These are phyloP conservation scores for Empis livida DNA, from an alignment of 2,888 invertebrate species.

Conservation along the genomic window DNA sequence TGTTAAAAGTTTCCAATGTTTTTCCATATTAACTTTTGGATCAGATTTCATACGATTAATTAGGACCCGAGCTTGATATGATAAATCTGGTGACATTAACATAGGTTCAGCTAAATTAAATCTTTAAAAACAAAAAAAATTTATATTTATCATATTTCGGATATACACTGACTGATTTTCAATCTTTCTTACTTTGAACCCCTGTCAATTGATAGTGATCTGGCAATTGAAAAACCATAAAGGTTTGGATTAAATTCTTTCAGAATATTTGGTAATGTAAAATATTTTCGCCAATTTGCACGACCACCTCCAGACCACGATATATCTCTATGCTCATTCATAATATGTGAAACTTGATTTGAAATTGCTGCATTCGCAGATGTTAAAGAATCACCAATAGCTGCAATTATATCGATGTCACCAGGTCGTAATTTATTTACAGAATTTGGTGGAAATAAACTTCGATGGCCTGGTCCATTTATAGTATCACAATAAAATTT, in stretches of 20 bases:
- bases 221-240: constrained; percentile 38
- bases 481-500: constrained; percentile 32
- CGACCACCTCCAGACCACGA: constrained; percentile 40
- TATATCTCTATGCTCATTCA: constrained; percentile 38
- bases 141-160: neutral
- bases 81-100: constrained; percentile 24
- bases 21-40: constrained; percentile 37
- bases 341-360: constrained; percentile 32
- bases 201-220: constrained; percentile 19
- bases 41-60: constrained; percentile 23
- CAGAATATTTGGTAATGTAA: constrained; percentile 46
- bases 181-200: constrained; percentile 14
- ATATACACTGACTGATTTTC: neutral
- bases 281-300: constrained; percentile 38
- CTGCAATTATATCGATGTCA: constrained; percentile 46
- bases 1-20: constrained; percentile 48
- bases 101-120: constrained; percentile 30
- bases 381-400: constrained; percentile 47
- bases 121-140: neutral
- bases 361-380: constrained; percentile 43
- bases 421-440: constrained; percentile 42
- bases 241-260: constrained; percentile 50
- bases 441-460: constrained; percentile 33
- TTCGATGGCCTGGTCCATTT: constrained; percentile 21
- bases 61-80: constrained; percentile 21